Conservation (phyloP, 2,113 vertebrate species). For the Donacobius atricapilla region DNA sequence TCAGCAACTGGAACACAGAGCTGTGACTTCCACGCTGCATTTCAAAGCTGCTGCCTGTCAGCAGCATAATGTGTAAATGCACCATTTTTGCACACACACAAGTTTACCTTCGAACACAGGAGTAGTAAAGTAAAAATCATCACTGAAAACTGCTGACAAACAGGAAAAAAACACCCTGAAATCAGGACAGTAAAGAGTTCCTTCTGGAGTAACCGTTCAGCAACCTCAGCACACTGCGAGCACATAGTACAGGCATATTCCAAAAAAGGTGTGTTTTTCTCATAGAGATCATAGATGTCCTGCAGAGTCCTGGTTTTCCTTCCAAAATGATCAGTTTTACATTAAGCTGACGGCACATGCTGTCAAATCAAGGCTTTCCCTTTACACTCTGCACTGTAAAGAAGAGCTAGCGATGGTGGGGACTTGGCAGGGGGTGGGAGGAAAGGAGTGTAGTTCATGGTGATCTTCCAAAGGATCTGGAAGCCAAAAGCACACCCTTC, state of each 20-base stretch:
- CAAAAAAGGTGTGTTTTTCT: background rate
- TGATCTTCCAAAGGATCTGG: background rate
- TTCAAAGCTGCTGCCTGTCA: background rate
- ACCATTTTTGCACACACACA: background rate
- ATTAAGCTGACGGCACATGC: background rate
- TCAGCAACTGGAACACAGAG: background rate
- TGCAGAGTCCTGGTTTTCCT: background rate
- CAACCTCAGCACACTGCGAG: background rate
- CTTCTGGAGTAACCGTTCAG: background rate
- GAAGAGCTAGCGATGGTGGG: background rate
- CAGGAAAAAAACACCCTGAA: background rate
- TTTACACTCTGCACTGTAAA: background rate
- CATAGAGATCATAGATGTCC: constrained; percentile 34
- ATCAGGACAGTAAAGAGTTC: background rate
- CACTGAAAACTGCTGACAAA: background rate
- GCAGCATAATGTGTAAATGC: background rate
- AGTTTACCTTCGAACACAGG: background rate
- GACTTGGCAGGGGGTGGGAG: background rate
- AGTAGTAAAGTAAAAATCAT: background rate
- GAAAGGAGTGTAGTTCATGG: background rate
- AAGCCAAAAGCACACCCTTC: background rate
- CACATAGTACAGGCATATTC: background rate
- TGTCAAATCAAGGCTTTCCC: background rate
- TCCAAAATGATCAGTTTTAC: background rate
- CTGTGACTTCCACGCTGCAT: background rate